Evolutionary conservation across 2,888 invertebrate genomes (phyloP), one percentile per base, ranked within the genome.

Genomic region (Leistus spinibarbis): DNA sequence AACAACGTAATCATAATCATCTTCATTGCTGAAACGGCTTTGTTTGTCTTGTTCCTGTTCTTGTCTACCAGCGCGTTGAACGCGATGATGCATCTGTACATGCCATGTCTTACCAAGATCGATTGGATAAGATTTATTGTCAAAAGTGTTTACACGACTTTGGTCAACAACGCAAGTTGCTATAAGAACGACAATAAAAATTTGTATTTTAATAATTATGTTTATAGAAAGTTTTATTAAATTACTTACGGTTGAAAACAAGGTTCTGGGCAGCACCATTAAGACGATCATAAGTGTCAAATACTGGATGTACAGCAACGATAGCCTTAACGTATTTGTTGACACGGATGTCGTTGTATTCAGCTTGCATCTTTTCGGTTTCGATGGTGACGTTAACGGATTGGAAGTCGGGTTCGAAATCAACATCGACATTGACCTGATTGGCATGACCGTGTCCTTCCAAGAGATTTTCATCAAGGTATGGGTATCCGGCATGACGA

Each of bases 131-230:
- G 87, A 86, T 57, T 87, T 88, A 81, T 90, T 89, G 84, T 92
- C 92, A 84, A 93, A 93, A 0, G 93, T 92, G 78, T 85, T 88
- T 67, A 89, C 87, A 69, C 84, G 84, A 66, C 84, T 87, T 27
- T 87, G 85, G 78, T 92, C 92, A 57, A 93, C 82, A 3, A 89
- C 86, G 81, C 93, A 93, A 79, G 85, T 86, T 63, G 88, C 92
- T 92, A 83, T 76, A 79, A 77, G 77, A 77, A 78, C 24, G 7
- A 54, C 19, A 4, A 0, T 40, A 20, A 54, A 22, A 1, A 53
- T 20, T 20, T 19, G 5, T 53, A 54, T 20, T 0, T 19, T 22
- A 17, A 20, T 19, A 53, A 65, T n/a, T 10, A 56, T 3, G 9
- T 16, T n/a, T 67, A 67, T 54, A 40, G 17, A n/a, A n/a, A n/a